A percentile compares a stretch with the other conserved stretches of the same genome.
phyloP scores from a whole-genome alignment of 2,888 invertebrate species.

The Cremastinae sp. region DNA sequence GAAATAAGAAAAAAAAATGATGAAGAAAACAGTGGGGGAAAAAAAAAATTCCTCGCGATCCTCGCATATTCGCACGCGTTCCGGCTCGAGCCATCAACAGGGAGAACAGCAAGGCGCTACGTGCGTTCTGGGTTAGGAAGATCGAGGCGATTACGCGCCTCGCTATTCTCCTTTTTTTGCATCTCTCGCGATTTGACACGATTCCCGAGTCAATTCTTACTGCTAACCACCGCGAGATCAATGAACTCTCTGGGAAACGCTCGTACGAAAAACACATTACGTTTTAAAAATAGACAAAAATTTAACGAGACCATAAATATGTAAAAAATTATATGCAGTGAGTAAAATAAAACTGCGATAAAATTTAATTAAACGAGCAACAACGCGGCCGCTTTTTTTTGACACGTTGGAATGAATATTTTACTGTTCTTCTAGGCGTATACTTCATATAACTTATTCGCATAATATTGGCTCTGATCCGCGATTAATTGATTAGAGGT shows the following conservation, averaged over 20 bases:
- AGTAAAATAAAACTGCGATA: too few species aligned
- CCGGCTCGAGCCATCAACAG: not conserved
- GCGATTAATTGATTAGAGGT: too few species aligned
- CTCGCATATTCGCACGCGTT: conserved; percentile 46
- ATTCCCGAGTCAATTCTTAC: conserved; percentile 36
- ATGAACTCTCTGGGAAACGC: conserved; percentile 19
- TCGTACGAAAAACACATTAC: not conserved
- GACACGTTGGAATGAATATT: too few species aligned
- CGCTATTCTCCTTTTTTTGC: conserved; percentile 12
- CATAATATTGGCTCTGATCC: too few species aligned
- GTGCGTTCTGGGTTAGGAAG: conserved; percentile 20
- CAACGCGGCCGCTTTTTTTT: too few species aligned
- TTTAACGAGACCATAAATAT: conserved; percentile 6
- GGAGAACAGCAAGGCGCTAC: not conserved
- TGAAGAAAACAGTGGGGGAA: too few species aligned
- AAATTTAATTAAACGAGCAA: too few species aligned
- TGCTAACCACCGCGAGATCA: conserved; percentile 23
- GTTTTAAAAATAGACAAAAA: not conserved
- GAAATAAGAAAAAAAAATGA: too few species aligned
- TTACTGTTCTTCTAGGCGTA: too few species aligned
- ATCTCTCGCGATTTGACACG: conserved; percentile 28
- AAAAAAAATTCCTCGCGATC: conserved; percentile 47
- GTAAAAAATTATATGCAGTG: too few species aligned
- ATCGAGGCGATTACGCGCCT: conserved; percentile 38
- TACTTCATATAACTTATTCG: too few species aligned